These are phyloP conservation scores for Pachypanchax playfairii DNA, from an alignment of 2,113 vertebrate species.

Conservation along the genomic window DNA sequence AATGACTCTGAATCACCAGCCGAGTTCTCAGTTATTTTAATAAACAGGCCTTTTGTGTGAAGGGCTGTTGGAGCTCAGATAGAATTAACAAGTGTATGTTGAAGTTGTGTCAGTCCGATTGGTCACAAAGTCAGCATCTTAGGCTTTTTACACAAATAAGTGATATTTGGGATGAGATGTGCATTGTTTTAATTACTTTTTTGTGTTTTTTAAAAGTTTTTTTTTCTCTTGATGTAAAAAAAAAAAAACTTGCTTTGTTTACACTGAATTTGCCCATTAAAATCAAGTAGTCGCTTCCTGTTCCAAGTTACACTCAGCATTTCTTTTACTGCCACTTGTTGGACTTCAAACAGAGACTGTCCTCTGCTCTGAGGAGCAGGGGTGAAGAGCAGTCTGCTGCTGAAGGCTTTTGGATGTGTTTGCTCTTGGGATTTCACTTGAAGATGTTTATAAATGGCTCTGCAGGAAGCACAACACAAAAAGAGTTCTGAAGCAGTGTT, in stretches of 20 bases:
- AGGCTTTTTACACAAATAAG: not conserved
- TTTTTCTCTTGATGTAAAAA: not conserved
- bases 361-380: constrained; percentile 42
- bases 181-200: not conserved
- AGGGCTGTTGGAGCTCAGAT: constrained; percentile 26
- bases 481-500: constrained; percentile 35
- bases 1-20: constrained; percentile 60
- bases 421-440: constrained; percentile 72
- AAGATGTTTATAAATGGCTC: constrained; percentile 72
- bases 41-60: constrained; percentile 65
- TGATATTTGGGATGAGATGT: not conserved
- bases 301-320: constrained; percentile 40
- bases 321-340: constrained; percentile 59
- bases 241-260: not conserved
- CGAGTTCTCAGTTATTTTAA: constrained; percentile 46
- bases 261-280: constrained; percentile 31
- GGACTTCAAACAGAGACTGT: constrained; percentile 54
- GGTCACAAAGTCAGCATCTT: constrained; percentile 41
- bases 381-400: constrained; percentile 51
- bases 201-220: too few relatives aligned
- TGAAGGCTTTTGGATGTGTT: constrained; percentile 59
- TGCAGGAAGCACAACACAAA: constrained; percentile 63
- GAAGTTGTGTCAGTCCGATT: constrained; percentile 44
- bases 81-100: constrained; percentile 61
- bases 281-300: constrained; percentile 54